Percentiles rank a stretch among this genome's conserved stretches.
Conservation (phyloP, 1,140 invertebrate genomes). For the Sitobion miscanthi region DNA sequence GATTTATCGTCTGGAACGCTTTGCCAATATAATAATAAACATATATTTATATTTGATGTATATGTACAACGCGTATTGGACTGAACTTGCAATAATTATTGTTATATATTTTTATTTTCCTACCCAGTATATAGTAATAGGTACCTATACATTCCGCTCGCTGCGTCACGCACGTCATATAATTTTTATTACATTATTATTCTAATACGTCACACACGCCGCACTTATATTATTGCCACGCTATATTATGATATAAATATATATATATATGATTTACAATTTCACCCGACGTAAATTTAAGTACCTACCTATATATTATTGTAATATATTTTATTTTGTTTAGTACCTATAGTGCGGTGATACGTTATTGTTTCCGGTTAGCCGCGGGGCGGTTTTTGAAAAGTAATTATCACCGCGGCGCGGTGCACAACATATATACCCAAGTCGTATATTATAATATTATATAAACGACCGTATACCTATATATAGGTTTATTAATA, state of each 20-base stretch:
- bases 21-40: background rate
- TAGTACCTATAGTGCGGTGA: background rate
- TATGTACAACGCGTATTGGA: background rate
- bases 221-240: background rate
- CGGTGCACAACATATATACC: background rate
- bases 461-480: background rate
- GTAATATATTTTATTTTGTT: too few relatives aligned
- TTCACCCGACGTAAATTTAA: background rate
- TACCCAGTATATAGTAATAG: background rate
- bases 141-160: background rate
- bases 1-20: background rate
- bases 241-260: background rate
- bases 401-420: background rate
- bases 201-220: background rate
- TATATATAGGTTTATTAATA: too few relatives aligned
- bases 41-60: too few relatives aligned
- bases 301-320: background rate
- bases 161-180: background rate
- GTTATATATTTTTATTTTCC: background rate
- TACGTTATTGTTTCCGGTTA: background rate
- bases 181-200: background rate
- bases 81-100: background rate
- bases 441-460: background rate
- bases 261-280: background rate
- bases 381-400: background rate